These are phyloP conservation scores for Otolemur crassicaudatus DNA, from an alignment of 2,797 vertebrate species.

Conservation along the genomic window DNA sequence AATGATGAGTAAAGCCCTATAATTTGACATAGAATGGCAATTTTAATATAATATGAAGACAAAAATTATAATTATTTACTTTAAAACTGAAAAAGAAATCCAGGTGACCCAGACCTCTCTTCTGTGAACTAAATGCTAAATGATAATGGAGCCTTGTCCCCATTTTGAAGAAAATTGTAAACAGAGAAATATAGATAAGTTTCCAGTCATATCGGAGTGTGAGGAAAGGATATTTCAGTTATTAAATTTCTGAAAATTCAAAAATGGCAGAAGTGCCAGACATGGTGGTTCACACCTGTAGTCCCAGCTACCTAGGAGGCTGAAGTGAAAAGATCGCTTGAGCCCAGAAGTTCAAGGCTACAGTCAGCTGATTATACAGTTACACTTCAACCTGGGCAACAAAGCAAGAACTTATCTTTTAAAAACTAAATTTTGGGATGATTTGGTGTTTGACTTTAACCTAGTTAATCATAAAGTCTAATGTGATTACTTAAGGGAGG, in stretches of 20 bases:
- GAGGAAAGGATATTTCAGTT: neutral
- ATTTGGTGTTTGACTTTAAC: neutral
- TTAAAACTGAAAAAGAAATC: neutral
- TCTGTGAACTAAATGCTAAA: neutral
- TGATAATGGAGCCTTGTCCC: neutral
- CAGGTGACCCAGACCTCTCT: neutral
- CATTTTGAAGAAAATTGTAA: neutral
- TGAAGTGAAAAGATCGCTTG: no score
- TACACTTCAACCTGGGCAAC: no score
- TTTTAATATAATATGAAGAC: conserved; percentile 2
- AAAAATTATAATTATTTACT: neutral
- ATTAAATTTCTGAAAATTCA: neutral
- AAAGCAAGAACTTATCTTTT: no score
- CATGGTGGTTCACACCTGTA: no score
- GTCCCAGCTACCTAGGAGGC: no score
- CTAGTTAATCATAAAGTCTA: neutral
- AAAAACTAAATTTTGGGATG: neutral
- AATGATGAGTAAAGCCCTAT: neutral
- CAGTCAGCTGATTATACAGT: no score
- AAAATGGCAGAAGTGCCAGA: neutral
- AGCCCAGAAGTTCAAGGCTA: no score
- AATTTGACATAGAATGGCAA: neutral
- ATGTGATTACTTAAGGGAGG: neutral
- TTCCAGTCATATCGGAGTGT: neutral
- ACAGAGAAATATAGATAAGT: neutral